A percentile compares a stretch with the other conserved stretches of the same genome.
These are phyloP conservation scores for Sceloporus tristichus DNA, from an alignment of 2,113 vertebrate genomes.

Conservation along the genomic window DNA sequence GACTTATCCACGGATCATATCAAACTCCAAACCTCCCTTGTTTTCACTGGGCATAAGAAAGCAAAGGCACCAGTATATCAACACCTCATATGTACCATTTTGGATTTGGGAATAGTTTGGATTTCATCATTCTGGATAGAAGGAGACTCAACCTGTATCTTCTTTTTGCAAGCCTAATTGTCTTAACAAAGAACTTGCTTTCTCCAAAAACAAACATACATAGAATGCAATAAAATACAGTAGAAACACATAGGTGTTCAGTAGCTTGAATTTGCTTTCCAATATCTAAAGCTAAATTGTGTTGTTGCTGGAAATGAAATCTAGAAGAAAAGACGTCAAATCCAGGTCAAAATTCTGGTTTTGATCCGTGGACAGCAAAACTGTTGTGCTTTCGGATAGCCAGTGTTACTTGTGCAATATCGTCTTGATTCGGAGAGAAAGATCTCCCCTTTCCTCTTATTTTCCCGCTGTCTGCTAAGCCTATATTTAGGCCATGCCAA, in stretches of 20 bases:
- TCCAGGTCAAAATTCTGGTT: neutral
- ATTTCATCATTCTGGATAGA: neutral
- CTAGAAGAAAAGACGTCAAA: neutral
- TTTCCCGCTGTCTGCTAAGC: constrained; percentile 7
- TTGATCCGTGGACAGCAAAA: constrained; percentile 12
- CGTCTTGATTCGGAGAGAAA: constrained; percentile 54
- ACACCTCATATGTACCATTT: too few relatives aligned
- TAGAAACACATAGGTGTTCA: constrained; percentile 15
- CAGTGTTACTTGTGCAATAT: neutral
- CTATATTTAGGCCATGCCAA: constrained; percentile 62
- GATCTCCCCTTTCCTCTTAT: constrained; percentile 29
- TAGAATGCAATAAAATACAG: constrained; percentile 57
- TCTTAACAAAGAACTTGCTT: constrained; percentile 52
- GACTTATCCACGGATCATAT: too few relatives aligned
- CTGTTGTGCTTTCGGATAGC: constrained; percentile 7
- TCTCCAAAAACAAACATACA: constrained; percentile 36
- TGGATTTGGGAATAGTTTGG: too few relatives aligned
- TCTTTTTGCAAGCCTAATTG: constrained; percentile 35
- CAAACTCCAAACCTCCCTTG: too few relatives aligned
- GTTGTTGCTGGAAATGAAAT: constrained; percentile 19
- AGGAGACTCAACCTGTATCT: constrained; percentile 34
- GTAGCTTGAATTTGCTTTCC: constrained; percentile 58
- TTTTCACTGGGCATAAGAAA: too few relatives aligned
- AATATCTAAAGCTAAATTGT: constrained; percentile 40
- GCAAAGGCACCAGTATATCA: too few relatives aligned